Evolutionary conservation across 2,888 invertebrate genomes (phyloP).

Genomic region (Ptychoptera contaminata): DNA sequence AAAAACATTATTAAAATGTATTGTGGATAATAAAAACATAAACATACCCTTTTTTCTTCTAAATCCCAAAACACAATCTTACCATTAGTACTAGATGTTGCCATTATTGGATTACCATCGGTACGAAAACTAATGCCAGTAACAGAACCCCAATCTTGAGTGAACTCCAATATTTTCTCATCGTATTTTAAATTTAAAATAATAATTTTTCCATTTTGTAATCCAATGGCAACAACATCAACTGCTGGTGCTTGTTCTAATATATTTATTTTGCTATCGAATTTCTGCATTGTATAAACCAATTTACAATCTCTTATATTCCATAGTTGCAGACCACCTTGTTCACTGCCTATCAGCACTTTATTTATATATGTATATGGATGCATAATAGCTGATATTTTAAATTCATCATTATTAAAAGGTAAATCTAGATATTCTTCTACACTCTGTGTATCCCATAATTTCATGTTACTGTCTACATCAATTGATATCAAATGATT

Average conservation of each 20-base stretch:
- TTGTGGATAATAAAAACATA: neutral
- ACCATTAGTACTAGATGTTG: slow-evolving; percentile 65
- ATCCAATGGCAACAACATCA: slow-evolving; percentile 81
- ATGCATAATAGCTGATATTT: slow-evolving; percentile 71
- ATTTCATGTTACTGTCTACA: slow-evolving; percentile 52
- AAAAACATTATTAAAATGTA: neutral
- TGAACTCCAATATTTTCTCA: slow-evolving; percentile 64
- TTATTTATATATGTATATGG: slow-evolving; percentile 93
- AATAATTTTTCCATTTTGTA: slow-evolving; percentile 65
- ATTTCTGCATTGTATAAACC: slow-evolving; percentile 61
- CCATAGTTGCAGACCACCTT: slow-evolving; percentile 78
- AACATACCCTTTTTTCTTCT: slow-evolving; percentile 46
- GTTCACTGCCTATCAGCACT: slow-evolving; percentile 69
- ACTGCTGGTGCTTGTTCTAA: slow-evolving; percentile 81
- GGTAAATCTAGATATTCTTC: slow-evolving; percentile 48
- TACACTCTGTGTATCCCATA: slow-evolving; percentile 74
- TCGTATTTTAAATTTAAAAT: slow-evolving; percentile 80
- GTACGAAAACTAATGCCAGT: slow-evolving; percentile 72
- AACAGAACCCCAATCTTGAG: slow-evolving; percentile 85
- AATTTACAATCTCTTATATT: slow-evolving; percentile 66
- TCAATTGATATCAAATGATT: slow-evolving; percentile 77
- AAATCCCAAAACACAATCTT: slow-evolving; percentile 91
- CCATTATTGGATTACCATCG: slow-evolving; percentile 75
- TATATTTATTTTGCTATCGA: slow-evolving; percentile 53
- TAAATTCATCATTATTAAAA: slow-evolving; percentile 52